Percentiles rank a stretch among this genome's conserved stretches.
These are phyloP conservation scores for Poicephalus gulielmi DNA, from an alignment of 2,113 vertebrate genomes.

Conservation along the genomic window DNA sequence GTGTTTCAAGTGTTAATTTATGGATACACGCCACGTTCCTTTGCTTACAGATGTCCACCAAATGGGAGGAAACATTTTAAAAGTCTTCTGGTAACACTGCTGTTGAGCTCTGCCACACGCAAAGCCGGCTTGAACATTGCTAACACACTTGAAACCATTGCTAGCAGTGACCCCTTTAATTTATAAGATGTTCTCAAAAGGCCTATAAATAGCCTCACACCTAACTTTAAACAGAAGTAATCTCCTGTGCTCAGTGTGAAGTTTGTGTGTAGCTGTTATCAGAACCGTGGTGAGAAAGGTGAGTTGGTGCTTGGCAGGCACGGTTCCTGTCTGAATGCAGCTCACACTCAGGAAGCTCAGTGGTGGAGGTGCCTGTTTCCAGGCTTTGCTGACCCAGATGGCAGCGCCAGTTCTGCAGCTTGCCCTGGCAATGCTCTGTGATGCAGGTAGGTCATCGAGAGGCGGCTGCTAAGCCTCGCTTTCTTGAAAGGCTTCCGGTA, in stretches of 20 bases:
- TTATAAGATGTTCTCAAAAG: conserved; percentile 4
- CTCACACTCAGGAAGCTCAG: not conserved
- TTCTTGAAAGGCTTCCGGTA: too few relatives aligned
- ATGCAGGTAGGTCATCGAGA: not conserved
- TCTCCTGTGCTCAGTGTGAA: not conserved
- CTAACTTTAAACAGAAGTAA: conserved; percentile 40
- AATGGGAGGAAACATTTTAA: not conserved
- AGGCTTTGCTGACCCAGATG: not conserved
- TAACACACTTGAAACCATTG: not conserved
- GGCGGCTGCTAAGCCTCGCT: not conserved
- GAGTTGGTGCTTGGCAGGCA: not conserved
- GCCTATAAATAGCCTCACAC: conserved; percentile 18
- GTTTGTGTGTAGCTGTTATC: not conserved
- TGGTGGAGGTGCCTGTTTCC: not conserved
- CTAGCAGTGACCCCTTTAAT: conserved; percentile 14
- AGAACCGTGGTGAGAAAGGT: not conserved
- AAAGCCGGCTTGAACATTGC: not conserved
- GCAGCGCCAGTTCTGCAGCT: not conserved
- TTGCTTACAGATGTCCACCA: not conserved
- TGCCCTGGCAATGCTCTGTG: not conserved
- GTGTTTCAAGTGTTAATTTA: not conserved
- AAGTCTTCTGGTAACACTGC: not conserved
- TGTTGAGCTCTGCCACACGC: not conserved
- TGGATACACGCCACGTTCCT: not conserved
- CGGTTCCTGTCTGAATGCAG: not conserved